These are phyloP conservation scores for Stichopus horrens DNA, from an alignment of 53 echinoderm and acorn worm genomes.

Conservation along the genomic window DNA sequence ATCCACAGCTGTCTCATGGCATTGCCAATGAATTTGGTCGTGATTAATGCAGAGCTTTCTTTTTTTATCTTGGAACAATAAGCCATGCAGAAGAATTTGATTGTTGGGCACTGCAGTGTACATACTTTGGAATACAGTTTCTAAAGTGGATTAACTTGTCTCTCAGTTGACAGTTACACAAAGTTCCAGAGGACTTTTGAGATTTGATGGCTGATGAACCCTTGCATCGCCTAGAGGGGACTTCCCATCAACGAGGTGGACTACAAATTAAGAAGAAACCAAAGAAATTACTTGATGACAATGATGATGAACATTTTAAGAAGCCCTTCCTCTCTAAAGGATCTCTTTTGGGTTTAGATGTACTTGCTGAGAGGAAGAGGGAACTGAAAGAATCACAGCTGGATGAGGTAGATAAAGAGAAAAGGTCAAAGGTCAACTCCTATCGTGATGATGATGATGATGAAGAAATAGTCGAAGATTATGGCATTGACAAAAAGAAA, in stretches of 20 bases:
- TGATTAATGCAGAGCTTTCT: too few relatives aligned
- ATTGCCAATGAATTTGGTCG: too few relatives aligned
- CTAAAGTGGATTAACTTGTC: too few relatives aligned
- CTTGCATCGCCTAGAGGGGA: conserved; percentile 68
- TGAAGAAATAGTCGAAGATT: conserved; percentile 61
- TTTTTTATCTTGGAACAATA: too few relatives aligned
- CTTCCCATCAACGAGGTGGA: conserved; percentile 76
- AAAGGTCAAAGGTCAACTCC: conserved; percentile 78
- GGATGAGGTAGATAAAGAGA: conserved; percentile 62
- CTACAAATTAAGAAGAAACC: conserved; percentile 84
- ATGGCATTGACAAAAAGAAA: conserved; percentile 41
- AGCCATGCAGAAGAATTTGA: too few relatives aligned
- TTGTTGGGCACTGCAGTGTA: too few relatives aligned
- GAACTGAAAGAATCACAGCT: conserved; percentile 64
- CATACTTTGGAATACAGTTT: too few relatives aligned
- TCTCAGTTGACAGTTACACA: neutral
- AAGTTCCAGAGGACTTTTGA: neutral
- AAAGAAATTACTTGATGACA: conserved; percentile 13
- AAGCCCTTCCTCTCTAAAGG: conserved; percentile 41
- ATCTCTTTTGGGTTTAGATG: conserved; percentile 82
- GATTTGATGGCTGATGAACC: conserved; percentile 4
- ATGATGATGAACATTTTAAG: conserved; percentile 58
- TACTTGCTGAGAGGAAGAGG: conserved; percentile 79
- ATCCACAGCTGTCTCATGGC: too few relatives aligned
- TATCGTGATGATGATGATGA: conserved; percentile 80